Evolutionary conservation across 2,113 vertebrate genomes (phyloP), one percentile per base, ranked within the genome.

Genomic region (Desmodus rotundus): DNA sequence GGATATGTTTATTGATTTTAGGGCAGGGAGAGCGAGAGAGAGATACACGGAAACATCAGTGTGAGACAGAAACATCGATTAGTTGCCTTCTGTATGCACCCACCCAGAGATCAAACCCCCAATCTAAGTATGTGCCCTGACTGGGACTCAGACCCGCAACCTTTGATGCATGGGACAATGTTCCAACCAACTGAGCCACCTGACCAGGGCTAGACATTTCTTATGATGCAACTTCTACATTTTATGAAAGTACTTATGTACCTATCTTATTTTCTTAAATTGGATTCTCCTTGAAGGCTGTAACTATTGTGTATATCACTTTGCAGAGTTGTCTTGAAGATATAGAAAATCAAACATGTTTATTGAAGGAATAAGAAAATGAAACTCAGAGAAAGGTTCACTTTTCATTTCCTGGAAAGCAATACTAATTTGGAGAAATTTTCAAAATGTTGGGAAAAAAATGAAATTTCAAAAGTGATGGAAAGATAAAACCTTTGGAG

Each of bases 351-450:
- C 15, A 88, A 70, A 41, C 63, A 95, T 54, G 4, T 67, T 84
- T 83, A 36, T 86, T 70, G 14, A 81, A 85, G 65, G 65, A 50
- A 92, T 82, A 89, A 73, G 20, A 19, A 96, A 78, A 84, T 89
- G 70, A 88, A 89, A 89, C 15, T 84, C 63, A 58, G 52, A 72
- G 33, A 84, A 8, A 67, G 52, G 36, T 17, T 83, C 15, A n/a
- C 28, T 54, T 45, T 20, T 81, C 61, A 33, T 74, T 33, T 56
- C 28, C 33, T 94, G 13, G 61, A 89, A 92, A 80, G 33, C 56
- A 83, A 87, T 63, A 83, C 50, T 85, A 38, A 58, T 88, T 93
- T 47, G 31, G 52, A 87, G 70, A 82, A 78, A 50, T 45, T 88
- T 80, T 80, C 47, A 33, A 92, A 87, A 76, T 54, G 13, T 77